Conservation (phyloP, 92 coral and sea anemone genomes). For the Zoanthus gigantus region DNA sequence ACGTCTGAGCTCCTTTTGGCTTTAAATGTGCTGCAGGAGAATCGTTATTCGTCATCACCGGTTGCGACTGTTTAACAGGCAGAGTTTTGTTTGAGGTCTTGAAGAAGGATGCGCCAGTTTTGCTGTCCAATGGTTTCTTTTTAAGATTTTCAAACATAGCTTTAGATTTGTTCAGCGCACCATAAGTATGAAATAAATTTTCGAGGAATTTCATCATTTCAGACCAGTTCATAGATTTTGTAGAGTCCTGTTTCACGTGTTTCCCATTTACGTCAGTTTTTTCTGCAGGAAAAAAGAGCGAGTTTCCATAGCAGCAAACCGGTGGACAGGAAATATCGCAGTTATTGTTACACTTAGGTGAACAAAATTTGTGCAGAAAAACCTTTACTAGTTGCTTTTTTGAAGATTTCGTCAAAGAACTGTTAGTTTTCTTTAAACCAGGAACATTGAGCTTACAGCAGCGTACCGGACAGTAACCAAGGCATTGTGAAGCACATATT, state of each 20-base stretch:
- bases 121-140: slow-evolving; percentile 5
- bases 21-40: neutral
- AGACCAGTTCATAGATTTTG: slow-evolving; percentile 84
- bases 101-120: neutral
- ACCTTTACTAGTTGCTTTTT: slow-evolving; percentile 60
- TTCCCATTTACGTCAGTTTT: neutral
- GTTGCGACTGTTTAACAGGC: slow-evolving; percentile 2
- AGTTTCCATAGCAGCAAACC: slow-evolving; percentile 71
- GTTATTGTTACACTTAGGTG: slow-evolving; percentile 64
- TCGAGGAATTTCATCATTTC: slow-evolving; percentile 87
- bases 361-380: slow-evolving; percentile 77
- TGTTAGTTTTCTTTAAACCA: slow-evolving; percentile 9
- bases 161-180: slow-evolving; percentile 45
- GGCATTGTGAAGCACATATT: slow-evolving; percentile 42
- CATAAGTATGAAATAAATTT: slow-evolving; percentile 79
- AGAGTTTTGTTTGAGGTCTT: neutral
- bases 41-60: slow-evolving; percentile 18
- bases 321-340: slow-evolving; percentile 85
- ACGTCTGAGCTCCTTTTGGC: slow-evolving; percentile 1
- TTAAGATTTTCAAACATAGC: neutral
- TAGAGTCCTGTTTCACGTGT: slow-evolving; percentile 42
- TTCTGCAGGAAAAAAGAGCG: neutral
- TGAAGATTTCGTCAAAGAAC: slow-evolving; percentile 5
- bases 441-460: slow-evolving; percentile 40
- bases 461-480: slow-evolving; percentile 20